Evolutionary conservation across 2,113 vertebrate genomes (phyloP).

Genomic region (Chroicocephalus ridibundus): DNA sequence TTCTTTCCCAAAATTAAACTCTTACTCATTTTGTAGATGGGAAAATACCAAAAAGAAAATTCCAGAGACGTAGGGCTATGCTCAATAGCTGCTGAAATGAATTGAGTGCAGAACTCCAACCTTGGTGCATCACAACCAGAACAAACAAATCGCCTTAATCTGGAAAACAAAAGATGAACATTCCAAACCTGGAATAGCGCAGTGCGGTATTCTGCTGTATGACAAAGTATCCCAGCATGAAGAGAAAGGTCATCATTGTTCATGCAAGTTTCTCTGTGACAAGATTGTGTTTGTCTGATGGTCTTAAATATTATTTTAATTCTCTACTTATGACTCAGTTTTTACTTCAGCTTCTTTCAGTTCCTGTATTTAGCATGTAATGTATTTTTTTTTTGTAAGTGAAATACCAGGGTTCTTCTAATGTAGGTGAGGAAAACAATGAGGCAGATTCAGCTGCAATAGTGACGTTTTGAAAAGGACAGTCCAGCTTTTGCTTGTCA

Average conservation of each 20-base stretch:
- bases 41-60: neutral
- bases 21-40: neutral
- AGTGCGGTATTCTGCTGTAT: neutral
- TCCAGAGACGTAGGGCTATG: neutral
- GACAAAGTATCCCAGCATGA: neutral
- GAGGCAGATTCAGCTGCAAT: neutral
- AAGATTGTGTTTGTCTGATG: neutral
- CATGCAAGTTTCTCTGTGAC: neutral
- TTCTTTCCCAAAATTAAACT: neutral
- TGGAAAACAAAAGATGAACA: neutral
- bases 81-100: neutral
- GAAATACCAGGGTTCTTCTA: neutral
- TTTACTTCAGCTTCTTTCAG: neutral
- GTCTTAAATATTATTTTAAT: neutral
- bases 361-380: neutral
- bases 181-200: neutral
- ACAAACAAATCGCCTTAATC: neutral
- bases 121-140: neutral
- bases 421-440: neutral
- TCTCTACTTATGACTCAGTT: neutral
- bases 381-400: neutral
- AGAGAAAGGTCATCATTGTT: neutral
- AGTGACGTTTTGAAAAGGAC: neutral
- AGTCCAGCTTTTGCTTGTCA: neutral
- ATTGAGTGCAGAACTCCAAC: neutral